phyloP scores from a whole-genome alignment of 2,113 vertebrate genomes.

The Nycticebus coucang region DNA sequence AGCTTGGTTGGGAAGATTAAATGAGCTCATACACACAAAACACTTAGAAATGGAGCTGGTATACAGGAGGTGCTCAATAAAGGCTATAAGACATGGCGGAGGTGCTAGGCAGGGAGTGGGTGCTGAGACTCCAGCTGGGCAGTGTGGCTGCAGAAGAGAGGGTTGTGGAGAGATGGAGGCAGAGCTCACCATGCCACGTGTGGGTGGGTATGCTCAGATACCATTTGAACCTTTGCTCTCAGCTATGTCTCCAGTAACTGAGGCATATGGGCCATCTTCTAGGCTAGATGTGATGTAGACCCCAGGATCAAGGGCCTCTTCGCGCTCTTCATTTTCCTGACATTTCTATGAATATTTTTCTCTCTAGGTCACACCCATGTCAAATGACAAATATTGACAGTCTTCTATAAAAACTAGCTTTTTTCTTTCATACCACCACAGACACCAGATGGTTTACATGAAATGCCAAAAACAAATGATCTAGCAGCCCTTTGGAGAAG shows the following conservation, averaged over 20 bases:
- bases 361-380: neutral
- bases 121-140: neutral
- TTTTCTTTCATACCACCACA: neutral
- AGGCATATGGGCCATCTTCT: rapidly evolving
- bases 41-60: neutral
- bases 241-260: no score
- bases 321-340: rapidly evolving
- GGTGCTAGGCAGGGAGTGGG: neutral
- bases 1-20: neutral
- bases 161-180: neutral
- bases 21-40: neutral
- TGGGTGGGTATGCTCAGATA: neutral
- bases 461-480: neutral
- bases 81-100: no score
- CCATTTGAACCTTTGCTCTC: neutral
- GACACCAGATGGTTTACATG: neutral
- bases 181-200: neutral
- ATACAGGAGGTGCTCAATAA: neutral
- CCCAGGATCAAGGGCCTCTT: neutral
- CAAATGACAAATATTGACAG: neutral
- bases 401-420: neutral
- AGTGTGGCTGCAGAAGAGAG: neutral
- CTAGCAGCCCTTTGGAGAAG: no score
- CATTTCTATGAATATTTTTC: neutral
- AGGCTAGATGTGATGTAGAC: rapidly evolving